phyloP scores from a whole-genome alignment of 1,140 invertebrate species.

The Odontomachus brunneus region DNA sequence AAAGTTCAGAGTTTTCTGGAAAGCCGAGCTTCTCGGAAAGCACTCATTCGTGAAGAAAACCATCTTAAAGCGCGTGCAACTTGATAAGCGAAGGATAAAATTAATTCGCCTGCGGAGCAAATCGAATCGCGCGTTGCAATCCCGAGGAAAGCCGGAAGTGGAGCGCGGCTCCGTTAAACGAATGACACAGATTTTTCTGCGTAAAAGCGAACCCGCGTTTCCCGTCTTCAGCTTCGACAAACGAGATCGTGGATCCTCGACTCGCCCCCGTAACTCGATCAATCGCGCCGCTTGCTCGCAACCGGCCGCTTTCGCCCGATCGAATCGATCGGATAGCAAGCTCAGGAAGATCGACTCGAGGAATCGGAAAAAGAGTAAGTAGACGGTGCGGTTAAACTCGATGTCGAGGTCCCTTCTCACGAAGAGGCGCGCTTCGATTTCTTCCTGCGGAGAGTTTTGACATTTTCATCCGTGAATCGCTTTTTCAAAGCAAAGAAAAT shows the following conservation, averaged over 20 bases:
- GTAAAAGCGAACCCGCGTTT: conserved; percentile 54
- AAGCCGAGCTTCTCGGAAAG: conserved; percentile 33
- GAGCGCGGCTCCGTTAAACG: conserved; percentile 55
- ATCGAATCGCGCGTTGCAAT: conserved; percentile 52
- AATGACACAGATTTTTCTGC: conserved; percentile 60
- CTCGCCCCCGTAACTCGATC: conserved; percentile 51
- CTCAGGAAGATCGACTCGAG: conserved; percentile 15
- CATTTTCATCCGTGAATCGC: conserved; percentile 33
- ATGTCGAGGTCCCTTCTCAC: conserved; percentile 4
- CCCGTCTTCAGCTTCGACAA: conserved; percentile 45
- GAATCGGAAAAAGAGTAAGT: conserved; percentile 19
- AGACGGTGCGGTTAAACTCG: conserved; percentile 46
- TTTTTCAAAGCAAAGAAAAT: background rate
- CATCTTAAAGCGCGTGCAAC: conserved; percentile 59
- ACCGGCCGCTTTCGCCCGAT: conserved; percentile 25
- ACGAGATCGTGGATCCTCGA: conserved; percentile 54
- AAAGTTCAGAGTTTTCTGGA: conserved; percentile 17
- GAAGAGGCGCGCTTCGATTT: conserved; percentile 14
- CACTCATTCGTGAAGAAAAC: conserved; percentile 32
- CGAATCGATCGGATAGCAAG: conserved; percentile 41
- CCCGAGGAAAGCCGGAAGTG: conserved; percentile 40
- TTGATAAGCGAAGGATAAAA: conserved; percentile 59
- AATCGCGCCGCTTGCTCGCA: conserved; percentile 37
- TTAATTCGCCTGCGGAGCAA: conserved; percentile 54
- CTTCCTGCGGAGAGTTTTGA: conserved; percentile 36